These are phyloP conservation scores for Daktulosphaira vitifoliae DNA, from an alignment of 1,140 invertebrate species.

Conservation along the genomic window DNA sequence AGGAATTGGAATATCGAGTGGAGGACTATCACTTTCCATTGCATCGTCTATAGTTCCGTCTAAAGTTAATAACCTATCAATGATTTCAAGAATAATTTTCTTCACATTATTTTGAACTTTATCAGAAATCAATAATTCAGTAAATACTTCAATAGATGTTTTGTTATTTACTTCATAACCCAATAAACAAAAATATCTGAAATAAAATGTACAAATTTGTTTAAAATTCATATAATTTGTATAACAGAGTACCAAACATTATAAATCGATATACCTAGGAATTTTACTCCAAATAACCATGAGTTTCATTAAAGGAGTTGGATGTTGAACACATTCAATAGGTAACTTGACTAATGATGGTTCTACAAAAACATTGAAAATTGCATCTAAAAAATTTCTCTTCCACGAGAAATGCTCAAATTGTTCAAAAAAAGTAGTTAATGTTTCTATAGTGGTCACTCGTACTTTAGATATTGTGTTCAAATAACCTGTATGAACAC, in stretches of 20 bases:
- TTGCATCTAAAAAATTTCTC: constrained; percentile 45
- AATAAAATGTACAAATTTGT: constrained; percentile 34
- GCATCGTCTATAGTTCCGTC: constrained; percentile 43
- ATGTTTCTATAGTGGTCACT: constrained; percentile 49
- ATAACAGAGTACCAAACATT: no score
- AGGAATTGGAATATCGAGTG: constrained; percentile 20
- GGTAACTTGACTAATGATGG: constrained; percentile 67
- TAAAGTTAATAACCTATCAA: constrained; percentile 67
- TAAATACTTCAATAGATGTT: constrained; percentile 55
- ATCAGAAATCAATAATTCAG: constrained; percentile 57
- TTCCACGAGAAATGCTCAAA: constrained; percentile 64
- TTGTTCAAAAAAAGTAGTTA: constrained; percentile 66
- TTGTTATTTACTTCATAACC: constrained; percentile 50
- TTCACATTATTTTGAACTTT: constrained; percentile 59
- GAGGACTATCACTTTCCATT: constrained; percentile 7
- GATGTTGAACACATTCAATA: constrained; percentile 70
- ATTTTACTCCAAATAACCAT: constrained; percentile 66
- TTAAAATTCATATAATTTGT: no score
- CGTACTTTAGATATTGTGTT: constrained; percentile 59
- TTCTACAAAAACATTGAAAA: constrained; percentile 73
- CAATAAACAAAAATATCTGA: constrained; percentile 61
- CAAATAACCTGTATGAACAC: constrained; percentile 53
- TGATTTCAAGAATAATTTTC: constrained; percentile 63
- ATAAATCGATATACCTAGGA: constrained; percentile 52
- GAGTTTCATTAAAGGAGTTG: constrained; percentile 71